Percentiles rank a stretch among this genome's conserved stretches.
phyloP scores from a whole-genome alignment of 92 coral and sea anemone species.

The Ricordea florida region DNA sequence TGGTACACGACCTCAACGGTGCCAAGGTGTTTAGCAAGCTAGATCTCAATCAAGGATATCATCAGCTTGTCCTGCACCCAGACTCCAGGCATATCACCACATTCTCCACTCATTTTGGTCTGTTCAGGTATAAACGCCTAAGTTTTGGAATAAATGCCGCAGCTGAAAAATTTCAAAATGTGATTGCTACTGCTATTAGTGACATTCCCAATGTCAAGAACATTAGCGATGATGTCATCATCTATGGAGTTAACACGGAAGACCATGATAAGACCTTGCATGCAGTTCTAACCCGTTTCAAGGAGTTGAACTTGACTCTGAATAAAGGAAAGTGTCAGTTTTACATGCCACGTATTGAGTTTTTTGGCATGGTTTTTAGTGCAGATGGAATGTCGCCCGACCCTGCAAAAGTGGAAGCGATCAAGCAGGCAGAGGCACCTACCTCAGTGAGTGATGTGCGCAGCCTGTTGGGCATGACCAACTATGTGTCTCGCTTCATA shows the following conservation, averaged over 20 bases:
- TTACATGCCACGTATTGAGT: constrained; percentile 17
- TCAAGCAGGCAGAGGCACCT: constrained; percentile 28
- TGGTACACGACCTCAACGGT: constrained; percentile 59
- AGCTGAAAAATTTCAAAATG: constrained; percentile 23
- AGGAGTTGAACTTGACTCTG: constrained; percentile 21
- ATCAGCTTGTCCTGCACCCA: constrained; percentile 46
- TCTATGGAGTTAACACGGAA: constrained; percentile 34
- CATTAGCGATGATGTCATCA: constrained; percentile 33
- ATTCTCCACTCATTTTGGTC: constrained; percentile 44
- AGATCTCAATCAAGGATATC: constrained; percentile 45
- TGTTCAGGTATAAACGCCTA: constrained; percentile 22
- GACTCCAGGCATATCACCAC: constrained; percentile 31
- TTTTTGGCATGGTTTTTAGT: constrained; percentile 38
- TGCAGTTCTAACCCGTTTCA: constrained; percentile 5
- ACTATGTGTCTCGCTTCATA: constrained; percentile 32
- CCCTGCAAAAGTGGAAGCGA: constrained; percentile 38
- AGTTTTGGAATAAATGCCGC: constrained; percentile 43
- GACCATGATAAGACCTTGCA: constrained; percentile 47
- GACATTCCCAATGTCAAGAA: constrained; percentile 33
- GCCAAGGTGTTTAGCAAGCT: constrained; percentile 56
- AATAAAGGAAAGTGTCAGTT: constrained; percentile 31
- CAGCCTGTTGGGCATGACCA: constrained; percentile 49
- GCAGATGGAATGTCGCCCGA: constrained; percentile 43
- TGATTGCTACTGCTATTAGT: constrained; percentile 16
- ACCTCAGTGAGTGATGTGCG: constrained; percentile 32